phyloP scores from a whole-genome alignment of 2,888 invertebrate genomes.

The Gerris lacustris region DNA sequence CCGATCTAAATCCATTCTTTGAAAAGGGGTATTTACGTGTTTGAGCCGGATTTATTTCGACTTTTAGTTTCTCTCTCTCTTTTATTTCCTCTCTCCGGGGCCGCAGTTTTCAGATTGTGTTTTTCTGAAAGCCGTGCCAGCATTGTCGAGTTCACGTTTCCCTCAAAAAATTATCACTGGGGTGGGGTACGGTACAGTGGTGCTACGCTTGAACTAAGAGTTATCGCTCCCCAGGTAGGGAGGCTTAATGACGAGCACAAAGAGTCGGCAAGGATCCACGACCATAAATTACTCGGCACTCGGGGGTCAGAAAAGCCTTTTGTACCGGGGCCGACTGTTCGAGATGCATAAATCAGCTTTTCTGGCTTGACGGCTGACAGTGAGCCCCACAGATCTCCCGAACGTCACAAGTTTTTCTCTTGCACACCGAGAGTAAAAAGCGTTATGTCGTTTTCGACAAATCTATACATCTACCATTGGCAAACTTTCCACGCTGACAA shows the following conservation, averaged over 20 bases:
- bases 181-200: not conserved
- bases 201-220: not conserved
- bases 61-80: no score
- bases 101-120: no score
- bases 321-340: not conserved
- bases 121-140: not conserved
- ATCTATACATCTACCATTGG: not conserved
- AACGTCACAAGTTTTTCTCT: not conserved
- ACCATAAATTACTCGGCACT: conserved; percentile 5
- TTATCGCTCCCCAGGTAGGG: not conserved
- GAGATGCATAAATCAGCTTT: conserved; percentile 3
- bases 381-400: conserved; percentile 2
- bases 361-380: conserved; percentile 1
- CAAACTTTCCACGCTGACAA: not conserved
- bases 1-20: no score
- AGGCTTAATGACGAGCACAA: conserved; percentile 2
- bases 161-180: not conserved
- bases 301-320: not conserved
- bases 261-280: conserved; percentile 3
- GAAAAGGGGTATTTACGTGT: no score
- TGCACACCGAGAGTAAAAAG: not conserved
- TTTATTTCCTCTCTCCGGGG: no score
- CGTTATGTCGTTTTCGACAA: conserved; percentile 3
- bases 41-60: no score
- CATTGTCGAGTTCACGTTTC: not conserved